Percentiles rank a stretch among this genome's conserved stretches.
Conservation (phyloP, 2,888 invertebrate genomes). For the Phaonia tiefii region DNA sequence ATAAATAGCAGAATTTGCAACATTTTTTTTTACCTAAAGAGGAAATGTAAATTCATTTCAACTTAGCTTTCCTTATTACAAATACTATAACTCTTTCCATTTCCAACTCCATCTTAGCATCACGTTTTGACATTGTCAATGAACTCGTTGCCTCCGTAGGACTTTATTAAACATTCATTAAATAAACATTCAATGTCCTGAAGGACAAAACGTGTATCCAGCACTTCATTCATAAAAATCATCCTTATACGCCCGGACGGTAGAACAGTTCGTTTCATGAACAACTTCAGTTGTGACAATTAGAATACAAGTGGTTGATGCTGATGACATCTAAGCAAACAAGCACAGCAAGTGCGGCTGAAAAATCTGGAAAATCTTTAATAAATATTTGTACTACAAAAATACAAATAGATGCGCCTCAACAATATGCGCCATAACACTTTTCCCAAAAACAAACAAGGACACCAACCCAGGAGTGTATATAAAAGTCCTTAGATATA, state of each 20-base stretch:
- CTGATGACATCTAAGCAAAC: slow-evolving; percentile 63
- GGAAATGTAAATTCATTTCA: no score
- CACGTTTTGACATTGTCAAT: slow-evolving; percentile 44
- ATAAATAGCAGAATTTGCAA: no score
- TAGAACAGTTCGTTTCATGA: slow-evolving; percentile 51
- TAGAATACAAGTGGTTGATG: slow-evolving; percentile 21
- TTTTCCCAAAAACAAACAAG: slow-evolving; percentile 46
- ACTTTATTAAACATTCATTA: slow-evolving; percentile 61
- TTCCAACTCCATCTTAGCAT: background rate
- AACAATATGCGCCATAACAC: slow-evolving; percentile 43
- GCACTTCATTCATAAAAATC: no score
- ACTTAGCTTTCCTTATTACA: no score
- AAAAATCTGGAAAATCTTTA: slow-evolving; percentile 67
- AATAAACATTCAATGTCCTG: slow-evolving; percentile 14
- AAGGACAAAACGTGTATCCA: background rate
- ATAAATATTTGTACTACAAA: slow-evolving; percentile 64
- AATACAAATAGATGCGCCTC: slow-evolving; percentile 26
- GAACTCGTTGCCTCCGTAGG: slow-evolving; percentile 50
- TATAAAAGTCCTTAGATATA: no score
- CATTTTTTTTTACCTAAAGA: no score
- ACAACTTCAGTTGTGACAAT: slow-evolving; percentile 1
- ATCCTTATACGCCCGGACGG: no score
- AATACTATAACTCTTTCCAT: no score
- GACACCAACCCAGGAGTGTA: no score
- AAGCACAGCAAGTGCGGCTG: slow-evolving; percentile 10